Base-by-base conservation (phyloP, 2,888 invertebrate species). In the Protodeltote pygarga region DNA sequence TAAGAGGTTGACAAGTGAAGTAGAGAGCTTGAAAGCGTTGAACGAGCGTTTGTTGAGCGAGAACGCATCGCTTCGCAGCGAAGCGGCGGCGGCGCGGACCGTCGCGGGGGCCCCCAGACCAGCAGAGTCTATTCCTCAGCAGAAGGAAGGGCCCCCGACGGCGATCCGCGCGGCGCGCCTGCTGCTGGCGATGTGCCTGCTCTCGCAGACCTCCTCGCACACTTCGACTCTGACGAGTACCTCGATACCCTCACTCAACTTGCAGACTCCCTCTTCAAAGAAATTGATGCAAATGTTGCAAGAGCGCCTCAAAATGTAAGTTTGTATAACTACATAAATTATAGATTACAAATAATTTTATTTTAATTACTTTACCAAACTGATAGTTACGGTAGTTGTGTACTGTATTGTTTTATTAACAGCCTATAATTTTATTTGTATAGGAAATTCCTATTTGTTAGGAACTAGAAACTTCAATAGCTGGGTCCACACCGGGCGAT, bases 51-150 rank as follows among this genome's bases (percentile, higher is more conserved):
- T 97, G 57, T 79, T 94, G 51, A 86, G 90, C 29, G 95, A 96
- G 89, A 94, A 95, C 60, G 90, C 93, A 61, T 83, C 93, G 73
- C 79, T 96, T 46, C 93, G 93, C 73, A 85, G 83, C 69, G 89
- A 93, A 51, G 62, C 46, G 58, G 93, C 93, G 59, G 87, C 87
- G 89, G 93, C 93, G 93, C 87, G 92, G 93, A 95, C 93, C 93
- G 95, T 94, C 93, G 93, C 93, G 93, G 94, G 93, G 87, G 92
- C 93, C 93, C 93, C 85, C 81, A 94, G 95, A 95, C 95, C 96
- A 85, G 95, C 95, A 93, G 95, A 93, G 95, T 95, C 95, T 96
- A 91, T 93, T 95, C 98, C 98, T 98, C 98, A 94, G 99, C 95
- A 97, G 98, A 98, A 97, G 94, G 95, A 94, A 94, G 95, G 93